Conservation (phyloP, 1,140 invertebrate genomes). For the Ceratoteleas bidentatus region DNA sequence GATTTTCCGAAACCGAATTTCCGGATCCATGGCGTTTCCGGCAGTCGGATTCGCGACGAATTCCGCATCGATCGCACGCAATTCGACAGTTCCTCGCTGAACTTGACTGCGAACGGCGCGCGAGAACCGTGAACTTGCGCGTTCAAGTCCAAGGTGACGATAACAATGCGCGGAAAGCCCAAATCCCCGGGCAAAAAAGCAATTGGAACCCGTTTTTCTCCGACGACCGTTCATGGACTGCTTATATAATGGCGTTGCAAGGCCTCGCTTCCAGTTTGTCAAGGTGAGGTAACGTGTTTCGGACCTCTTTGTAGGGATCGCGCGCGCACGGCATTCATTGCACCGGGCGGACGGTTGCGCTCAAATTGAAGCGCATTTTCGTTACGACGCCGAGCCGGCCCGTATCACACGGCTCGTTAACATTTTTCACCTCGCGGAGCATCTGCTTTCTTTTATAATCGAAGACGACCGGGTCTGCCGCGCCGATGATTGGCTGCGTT, state of each 20-base stretch:
- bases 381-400: constrained; percentile 5
- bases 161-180: too few species aligned
- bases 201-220: constrained; percentile 43
- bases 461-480: too few species aligned
- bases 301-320: constrained; percentile 37
- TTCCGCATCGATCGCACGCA: too few species aligned
- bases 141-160: too few species aligned
- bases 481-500: too few species aligned
- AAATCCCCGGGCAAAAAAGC: constrained; percentile 23
- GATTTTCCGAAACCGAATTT: too few species aligned
- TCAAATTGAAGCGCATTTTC: constrained; percentile 22
- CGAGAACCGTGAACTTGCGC: too few species aligned
- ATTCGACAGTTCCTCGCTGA: too few species aligned
- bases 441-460: too few species aligned
- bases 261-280: constrained; percentile 64
- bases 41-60: constrained; percentile 16
- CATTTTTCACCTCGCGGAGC: constrained; percentile 4
- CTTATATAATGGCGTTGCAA: constrained; percentile 69
- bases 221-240: constrained; percentile 61
- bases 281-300: constrained; percentile 58
- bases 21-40: too few species aligned
- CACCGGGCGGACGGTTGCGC: constrained; percentile 14
- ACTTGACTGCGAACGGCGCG: too few species aligned
- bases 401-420: constrained; percentile 1
- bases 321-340: constrained; percentile 15